Conservation (phyloP, 2,888 invertebrate genomes). For the Trichopria drosophilae region DNA sequence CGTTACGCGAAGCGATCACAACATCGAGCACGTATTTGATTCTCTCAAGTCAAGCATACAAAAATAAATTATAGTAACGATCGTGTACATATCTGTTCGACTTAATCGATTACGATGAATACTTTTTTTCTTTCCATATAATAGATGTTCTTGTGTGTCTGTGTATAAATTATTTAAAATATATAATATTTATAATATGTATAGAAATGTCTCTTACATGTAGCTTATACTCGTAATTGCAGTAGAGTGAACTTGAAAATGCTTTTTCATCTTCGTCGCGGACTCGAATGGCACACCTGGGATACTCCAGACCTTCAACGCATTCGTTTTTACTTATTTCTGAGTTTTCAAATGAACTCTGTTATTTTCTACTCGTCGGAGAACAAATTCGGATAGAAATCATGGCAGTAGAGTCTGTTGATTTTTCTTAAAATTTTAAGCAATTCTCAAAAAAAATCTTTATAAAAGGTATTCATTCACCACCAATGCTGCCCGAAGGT, state of each 20-base stretch:
- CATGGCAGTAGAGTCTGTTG: no score
- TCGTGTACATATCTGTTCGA: constrained; percentile 23
- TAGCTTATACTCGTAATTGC: constrained; percentile 25
- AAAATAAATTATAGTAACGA: constrained; percentile 30
- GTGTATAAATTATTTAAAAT: constrained; percentile 30
- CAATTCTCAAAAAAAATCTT: no score
- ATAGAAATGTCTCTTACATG: constrained; percentile 30
- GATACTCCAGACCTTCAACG: constrained; percentile 27
- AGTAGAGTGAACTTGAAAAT: constrained; percentile 23
- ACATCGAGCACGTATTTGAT: constrained; percentile 22
- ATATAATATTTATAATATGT: constrained; percentile 23
- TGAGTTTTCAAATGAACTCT: no score
- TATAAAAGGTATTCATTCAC: no score
- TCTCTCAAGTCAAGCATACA: constrained; percentile 28
- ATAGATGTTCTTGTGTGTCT: constrained; percentile 5
- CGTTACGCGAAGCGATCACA: constrained; percentile 4
- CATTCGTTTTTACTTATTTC: no score
- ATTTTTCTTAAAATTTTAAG: no score
- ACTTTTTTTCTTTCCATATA: constrained; percentile 12
- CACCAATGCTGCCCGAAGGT: no score
- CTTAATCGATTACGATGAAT: constrained; percentile 24
- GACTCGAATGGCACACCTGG: constrained; percentile 33
- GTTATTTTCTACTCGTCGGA: no score
- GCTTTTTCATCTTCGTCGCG: no score
- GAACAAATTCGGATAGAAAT: no score